Evolutionary conservation across 1,140 invertebrate species (phyloP).

Genomic region (Callitettix versicolor): DNA sequence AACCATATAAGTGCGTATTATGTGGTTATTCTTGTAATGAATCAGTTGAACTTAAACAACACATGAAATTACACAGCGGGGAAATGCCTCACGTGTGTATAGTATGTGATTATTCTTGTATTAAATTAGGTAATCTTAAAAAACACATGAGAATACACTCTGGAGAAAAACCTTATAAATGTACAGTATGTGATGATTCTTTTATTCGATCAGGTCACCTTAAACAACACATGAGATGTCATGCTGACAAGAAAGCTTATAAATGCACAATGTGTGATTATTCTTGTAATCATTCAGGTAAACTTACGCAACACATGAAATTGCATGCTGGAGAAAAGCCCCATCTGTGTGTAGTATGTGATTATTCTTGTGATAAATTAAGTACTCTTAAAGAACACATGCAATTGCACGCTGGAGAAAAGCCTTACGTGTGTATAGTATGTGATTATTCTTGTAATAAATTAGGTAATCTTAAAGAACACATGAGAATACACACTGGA

Average conservation of each 20-base stretch:
- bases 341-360: no score
- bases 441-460: neutral
- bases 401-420: neutral
- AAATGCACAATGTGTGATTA: no score
- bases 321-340: no score
- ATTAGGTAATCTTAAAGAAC: neutral
- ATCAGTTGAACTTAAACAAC: neutral
- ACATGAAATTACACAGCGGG: neutral
- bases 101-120: neutral
- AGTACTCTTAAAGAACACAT: neutral
- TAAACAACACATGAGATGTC: neutral
- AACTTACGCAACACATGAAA: no score
- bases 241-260: neutral
- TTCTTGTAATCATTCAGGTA: neutral
- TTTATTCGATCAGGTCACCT: no score
- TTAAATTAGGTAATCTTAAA: neutral
- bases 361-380: no score
- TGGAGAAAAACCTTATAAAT: neutral
- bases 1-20: conserved; percentile 27
- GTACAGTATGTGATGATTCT: no score
- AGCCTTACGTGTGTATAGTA: neutral
- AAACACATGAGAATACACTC: neutral
- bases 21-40: conserved; percentile 33
- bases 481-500: neutral
- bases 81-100: neutral